A percentile compares a stretch with the other conserved stretches of the same genome.
phyloP scores from a whole-genome alignment of 2,797 vertebrate species.

The Neosilurus mollespiculum region DNA sequence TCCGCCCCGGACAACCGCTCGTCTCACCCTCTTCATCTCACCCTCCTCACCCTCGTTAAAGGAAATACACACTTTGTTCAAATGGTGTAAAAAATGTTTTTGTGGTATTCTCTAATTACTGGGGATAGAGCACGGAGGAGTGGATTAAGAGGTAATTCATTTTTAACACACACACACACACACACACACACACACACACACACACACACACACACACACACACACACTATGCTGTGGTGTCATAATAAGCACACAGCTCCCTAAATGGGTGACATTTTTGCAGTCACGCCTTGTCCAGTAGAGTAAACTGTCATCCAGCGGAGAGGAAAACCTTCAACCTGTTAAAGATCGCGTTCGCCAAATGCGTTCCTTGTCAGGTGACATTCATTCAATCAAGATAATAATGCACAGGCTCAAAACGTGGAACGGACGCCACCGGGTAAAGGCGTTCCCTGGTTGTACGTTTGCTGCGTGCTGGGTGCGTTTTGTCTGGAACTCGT shows the following conservation, averaged over 20 bases:
- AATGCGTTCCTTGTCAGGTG: no score
- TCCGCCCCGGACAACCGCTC: slow-evolving; percentile 82
- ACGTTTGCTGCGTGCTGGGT: no score
- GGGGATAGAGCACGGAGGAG: not conserved
- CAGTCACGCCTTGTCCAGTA: not conserved
- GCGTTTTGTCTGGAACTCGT: no score
- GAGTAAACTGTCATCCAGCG: no score
- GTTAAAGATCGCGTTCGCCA: no score
- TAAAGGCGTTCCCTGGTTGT: no score
- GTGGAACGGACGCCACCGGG: no score
- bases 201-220: not conserved
- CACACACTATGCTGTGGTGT: not conserved
- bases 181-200: no score
- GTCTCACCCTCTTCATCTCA: not conserved
- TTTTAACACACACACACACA: not conserved
- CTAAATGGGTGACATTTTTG: not conserved
- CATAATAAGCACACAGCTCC: not conserved
- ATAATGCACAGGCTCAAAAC: no score
- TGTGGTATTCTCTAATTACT: slow-evolving; percentile 23
- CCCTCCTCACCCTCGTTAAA: slow-evolving; percentile 85
- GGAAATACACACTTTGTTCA: slow-evolving; percentile 96
- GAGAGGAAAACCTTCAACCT: no score
- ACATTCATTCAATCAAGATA: no score
- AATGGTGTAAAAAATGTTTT: slow-evolving; percentile 88
- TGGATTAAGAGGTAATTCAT: slow-evolving; percentile 1